Conservation (phyloP, 2,113 vertebrate genomes). For the Hymenochirus boettgeri region DNA sequence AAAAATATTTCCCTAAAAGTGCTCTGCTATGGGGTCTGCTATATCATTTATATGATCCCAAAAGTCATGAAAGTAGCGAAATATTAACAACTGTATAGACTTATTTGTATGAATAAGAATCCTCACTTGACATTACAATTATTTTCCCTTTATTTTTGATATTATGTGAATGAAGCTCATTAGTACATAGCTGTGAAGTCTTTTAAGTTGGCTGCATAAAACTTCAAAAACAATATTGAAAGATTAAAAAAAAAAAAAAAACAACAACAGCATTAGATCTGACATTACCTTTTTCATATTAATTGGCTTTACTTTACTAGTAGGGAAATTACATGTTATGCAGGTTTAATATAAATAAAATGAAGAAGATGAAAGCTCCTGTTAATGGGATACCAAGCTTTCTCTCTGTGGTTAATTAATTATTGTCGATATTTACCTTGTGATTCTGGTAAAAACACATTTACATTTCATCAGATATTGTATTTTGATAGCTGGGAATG, state of each 20-base stretch:
- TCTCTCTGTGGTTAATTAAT: slow-evolving; percentile 42
- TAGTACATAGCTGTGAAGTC: slow-evolving; percentile 38
- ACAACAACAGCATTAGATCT: slow-evolving; percentile 44
- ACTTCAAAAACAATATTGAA: slow-evolving; percentile 39
- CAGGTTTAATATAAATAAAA: slow-evolving; percentile 42
- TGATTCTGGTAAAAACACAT: slow-evolving; percentile 32
- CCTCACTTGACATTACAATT: slow-evolving; percentile 34
- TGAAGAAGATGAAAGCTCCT: slow-evolving; percentile 29
- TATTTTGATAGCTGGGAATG: neutral
- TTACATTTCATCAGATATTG: slow-evolving; percentile 12
- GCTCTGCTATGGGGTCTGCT: too few relatives aligned
- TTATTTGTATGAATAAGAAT: slow-evolving; percentile 17
- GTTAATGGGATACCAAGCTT: slow-evolving; percentile 35
- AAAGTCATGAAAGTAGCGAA: neutral
- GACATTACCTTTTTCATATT: slow-evolving; percentile 44
- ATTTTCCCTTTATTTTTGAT: neutral
- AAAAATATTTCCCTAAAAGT: too few relatives aligned
- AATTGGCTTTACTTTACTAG: slow-evolving; percentile 32
- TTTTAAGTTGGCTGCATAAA: slow-evolving; percentile 43
- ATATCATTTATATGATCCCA: too few relatives aligned
- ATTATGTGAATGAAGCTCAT: slow-evolving; percentile 45
- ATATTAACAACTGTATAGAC: slow-evolving; percentile 7
- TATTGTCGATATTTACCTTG: slow-evolving; percentile 40
- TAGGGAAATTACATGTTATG: slow-evolving; percentile 29
- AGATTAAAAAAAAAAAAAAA: slow-evolving; percentile 45